Evolutionary conservation across 1,140 invertebrate species (phyloP).

Genomic region (Hermetia illucens): DNA sequence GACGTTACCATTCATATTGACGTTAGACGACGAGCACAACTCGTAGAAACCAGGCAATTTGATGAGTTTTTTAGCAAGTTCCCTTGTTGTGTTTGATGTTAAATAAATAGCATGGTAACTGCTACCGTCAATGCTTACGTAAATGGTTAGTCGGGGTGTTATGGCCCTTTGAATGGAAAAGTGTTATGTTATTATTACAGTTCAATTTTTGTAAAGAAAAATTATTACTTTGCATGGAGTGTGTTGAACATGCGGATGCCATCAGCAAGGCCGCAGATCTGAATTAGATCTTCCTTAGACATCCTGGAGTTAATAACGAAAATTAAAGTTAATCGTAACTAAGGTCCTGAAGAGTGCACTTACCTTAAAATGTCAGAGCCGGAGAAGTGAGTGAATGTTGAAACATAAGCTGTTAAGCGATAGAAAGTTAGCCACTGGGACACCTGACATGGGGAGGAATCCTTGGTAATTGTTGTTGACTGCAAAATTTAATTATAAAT

Average conservation of each 20-base stretch:
- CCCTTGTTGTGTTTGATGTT: slow-evolving; percentile 44
- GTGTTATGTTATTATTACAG: slow-evolving; percentile 3
- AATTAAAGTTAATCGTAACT: not conserved
- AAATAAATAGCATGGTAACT: slow-evolving; percentile 70
- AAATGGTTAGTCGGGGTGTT: slow-evolving; percentile 62
- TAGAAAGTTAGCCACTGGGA: slow-evolving; percentile 64
- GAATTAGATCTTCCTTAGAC: slow-evolving; percentile 77
- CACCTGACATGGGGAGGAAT: slow-evolving; percentile 55
- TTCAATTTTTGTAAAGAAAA: not conserved
- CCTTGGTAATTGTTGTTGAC: slow-evolving; percentile 30
- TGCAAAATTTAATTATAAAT: slow-evolving; percentile 3
- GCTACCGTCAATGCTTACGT: slow-evolving; percentile 53
- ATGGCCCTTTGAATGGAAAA: slow-evolving; percentile 39
- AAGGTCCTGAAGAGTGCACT: slow-evolving; percentile 4
- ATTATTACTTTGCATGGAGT: slow-evolving; percentile 58
- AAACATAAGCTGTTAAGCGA: slow-evolving; percentile 58
- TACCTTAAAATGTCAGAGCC: slow-evolving; percentile 65
- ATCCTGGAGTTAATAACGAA: slow-evolving; percentile 36
- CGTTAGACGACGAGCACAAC: slow-evolving; percentile 18
- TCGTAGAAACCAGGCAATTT: slow-evolving; percentile 29
- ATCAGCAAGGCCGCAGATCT: slow-evolving; percentile 86
- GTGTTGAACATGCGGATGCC: slow-evolving; percentile 83
- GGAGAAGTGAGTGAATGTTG: slow-evolving; percentile 71
- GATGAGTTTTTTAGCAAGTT: slow-evolving; percentile 50
- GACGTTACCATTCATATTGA: slow-evolving; percentile 13